phyloP scores from a whole-genome alignment of 2,888 invertebrate species.

The Dimorphilus gyrociliatus region DNA sequence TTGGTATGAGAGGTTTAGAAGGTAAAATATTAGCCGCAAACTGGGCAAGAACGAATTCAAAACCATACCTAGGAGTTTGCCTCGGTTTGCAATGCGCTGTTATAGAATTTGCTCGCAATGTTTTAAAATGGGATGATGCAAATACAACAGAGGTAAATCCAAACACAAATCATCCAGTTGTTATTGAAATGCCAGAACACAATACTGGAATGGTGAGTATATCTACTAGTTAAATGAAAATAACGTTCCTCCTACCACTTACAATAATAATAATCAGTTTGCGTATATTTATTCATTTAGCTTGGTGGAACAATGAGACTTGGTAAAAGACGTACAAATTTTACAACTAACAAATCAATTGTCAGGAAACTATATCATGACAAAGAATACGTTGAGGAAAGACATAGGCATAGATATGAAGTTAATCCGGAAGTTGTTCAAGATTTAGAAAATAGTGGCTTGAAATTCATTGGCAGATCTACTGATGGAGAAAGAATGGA shows the following conservation, averaged over 20 bases:
- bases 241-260: no score
- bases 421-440: conserved; percentile 66
- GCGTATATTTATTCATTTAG: no score
- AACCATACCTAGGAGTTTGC: conserved; percentile 76
- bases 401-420: conserved; percentile 93
- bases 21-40: conserved; percentile 84
- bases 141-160: conserved; percentile 70
- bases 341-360: no score
- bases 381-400: conserved; percentile 55
- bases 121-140: conserved; percentile 56
- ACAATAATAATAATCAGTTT: no score
- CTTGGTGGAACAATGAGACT: conserved; percentile 90
- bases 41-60: conserved; percentile 76
- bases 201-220: no score
- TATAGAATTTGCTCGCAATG: conserved; percentile 79
- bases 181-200: conserved; percentile 96
- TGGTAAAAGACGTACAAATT: conserved; percentile 73
- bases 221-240: no score
- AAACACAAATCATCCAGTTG: conserved; percentile 55
- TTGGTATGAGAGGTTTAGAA: conserved; percentile 84
- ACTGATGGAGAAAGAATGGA: conserved; percentile 78
- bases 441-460: conserved; percentile 55
- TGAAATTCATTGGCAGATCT: conserved; percentile 70
- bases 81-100: conserved; percentile 93
- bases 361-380: conserved; percentile 33